Base-by-base conservation (phyloP, 2,797 vertebrate species). In the Mastacembelus armatus region DNA sequence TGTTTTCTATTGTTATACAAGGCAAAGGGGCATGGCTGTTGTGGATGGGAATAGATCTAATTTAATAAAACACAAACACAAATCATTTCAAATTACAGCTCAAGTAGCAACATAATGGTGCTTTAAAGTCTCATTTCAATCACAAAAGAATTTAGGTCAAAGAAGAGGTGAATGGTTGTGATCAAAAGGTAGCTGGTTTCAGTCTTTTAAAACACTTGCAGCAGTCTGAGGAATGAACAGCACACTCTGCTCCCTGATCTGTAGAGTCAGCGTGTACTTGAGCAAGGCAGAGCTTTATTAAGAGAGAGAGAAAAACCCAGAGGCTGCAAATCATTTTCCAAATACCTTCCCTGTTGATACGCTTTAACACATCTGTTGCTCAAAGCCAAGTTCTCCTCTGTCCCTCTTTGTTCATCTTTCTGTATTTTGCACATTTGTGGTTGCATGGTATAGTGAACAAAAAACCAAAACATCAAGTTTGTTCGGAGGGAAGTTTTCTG, bases 1-100 rank as follows among this genome's bases (percentile, higher is more conserved):
- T 66, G 58, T 60, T 82, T 85, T 84, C 74, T 77, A 64, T 85
- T 72, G 69, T 83, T 79, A 48, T 66, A 78, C 29, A 24, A 27
- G 38, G 3, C 16, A 47, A n/a, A 30, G 14, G 2, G 30, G 6
- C 16, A 8, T 10, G 2, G 4, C 3, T 33, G 29, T 14, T 43
- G 32, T 10, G 16, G 32, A 54, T 59, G 19, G 36, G 8, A 59
- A 55, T 56, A 10, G 30, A 58, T 55, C n/a, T 54, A 29, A 65
- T 39, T 57, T 44, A 27, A 38, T 51, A 56, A 63, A 11, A 39
- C 0, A 56, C 15, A 30, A 4, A 26, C 8, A 49, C 1, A 61
- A 15, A 19, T 61, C 16, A 10, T 8, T 21, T 18, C 10, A 47
- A 44, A 30, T 19, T 8, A 10, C 11, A 26, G 10, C 35, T 36